These are phyloP conservation scores for Oscheius sp. DNA, from an alignment of 2,888 invertebrate species.

Conservation along the genomic window DNA sequence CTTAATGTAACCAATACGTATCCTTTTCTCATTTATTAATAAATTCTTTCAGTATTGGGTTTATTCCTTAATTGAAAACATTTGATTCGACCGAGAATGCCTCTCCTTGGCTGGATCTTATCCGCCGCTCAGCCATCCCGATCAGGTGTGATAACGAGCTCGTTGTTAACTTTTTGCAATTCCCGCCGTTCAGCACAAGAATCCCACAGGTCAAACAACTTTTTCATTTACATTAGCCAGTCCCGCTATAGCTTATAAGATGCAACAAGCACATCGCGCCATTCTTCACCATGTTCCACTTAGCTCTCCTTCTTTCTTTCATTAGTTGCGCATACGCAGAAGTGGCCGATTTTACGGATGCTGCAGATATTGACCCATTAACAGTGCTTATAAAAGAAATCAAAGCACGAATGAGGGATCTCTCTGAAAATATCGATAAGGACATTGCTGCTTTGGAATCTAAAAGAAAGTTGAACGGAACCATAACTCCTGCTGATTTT, in stretches of 20 bases:
- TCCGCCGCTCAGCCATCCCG: too few relatives aligned
- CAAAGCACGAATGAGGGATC: background rate
- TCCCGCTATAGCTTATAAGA: constrained; percentile 17
- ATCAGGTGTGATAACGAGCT: too few relatives aligned
- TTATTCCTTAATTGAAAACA: too few relatives aligned
- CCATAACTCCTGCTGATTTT: background rate
- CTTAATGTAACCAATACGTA: too few relatives aligned
- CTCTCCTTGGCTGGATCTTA: too few relatives aligned
- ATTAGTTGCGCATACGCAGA: background rate
- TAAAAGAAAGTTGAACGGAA: background rate
- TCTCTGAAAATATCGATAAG: constrained; percentile 4
- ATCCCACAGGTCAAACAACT: constrained; percentile 18
- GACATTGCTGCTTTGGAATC: constrained; percentile 7
- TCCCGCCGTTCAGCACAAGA: background rate
- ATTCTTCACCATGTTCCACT: constrained; percentile 4
- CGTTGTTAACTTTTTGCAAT: too few relatives aligned
- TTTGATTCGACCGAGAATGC: too few relatives aligned
- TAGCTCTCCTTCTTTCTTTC: background rate
- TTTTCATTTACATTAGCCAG: constrained; percentile 12
- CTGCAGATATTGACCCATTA: constrained; percentile 19
- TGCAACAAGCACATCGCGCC: too few relatives aligned
- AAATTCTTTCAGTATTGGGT: too few relatives aligned
- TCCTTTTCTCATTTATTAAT: too few relatives aligned
- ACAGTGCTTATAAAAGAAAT: constrained; percentile 14
- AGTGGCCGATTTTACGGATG: background rate